Evolutionary conservation across 2,797 vertebrate genomes (phyloP), one percentile per base, ranked within the genome.

Genomic region (Typhlichthys subterraneus): DNA sequence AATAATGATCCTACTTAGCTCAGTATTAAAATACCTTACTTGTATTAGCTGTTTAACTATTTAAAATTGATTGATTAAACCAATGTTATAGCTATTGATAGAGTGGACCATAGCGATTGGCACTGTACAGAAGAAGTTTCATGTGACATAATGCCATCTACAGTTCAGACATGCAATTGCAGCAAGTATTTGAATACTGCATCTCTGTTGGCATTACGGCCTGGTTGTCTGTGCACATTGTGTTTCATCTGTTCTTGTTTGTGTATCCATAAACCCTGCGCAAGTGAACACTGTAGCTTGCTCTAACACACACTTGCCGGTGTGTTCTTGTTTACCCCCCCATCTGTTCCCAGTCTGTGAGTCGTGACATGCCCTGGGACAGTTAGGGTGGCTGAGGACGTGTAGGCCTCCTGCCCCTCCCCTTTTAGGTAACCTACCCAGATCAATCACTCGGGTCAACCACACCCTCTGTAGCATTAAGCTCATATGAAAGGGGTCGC

Each of bases 321-420:
- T 88, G 82, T 85, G 77, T 83, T 72, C 79, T 63, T 19, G 29
- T 53, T 11, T 59, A 8, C 61, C 12, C 73, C 70, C 80, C 70
- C 81, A 83, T 91, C 67, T 91, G 83, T 90, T 85, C 86, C 87
- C 91, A 94, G 93, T 93, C 88, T 90, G 92, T 90, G 92, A 92
- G 63, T 89, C 91, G 90, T 66, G 91, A 92, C 87, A 89, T 91
- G 91, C 89, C 91, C 80, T 93, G 91, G 88, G 92, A 93, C 91
- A 93, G 87, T 91, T 91, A 92, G 88, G 86, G 85, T 83, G 77
- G 85, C 87, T 73, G 83, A 87, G 82, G 90, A 91, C 83, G 61
- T 73, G 78, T 87, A 91, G 81, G 79, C 86, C 76, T 78, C 76
- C 81, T 63, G 12, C 73, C 73, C 82, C 79, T 73, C 84, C 83